These are phyloP conservation scores for Sialia sialis DNA, from an alignment of 2,113 vertebrate genomes.

Conservation along the genomic window DNA sequence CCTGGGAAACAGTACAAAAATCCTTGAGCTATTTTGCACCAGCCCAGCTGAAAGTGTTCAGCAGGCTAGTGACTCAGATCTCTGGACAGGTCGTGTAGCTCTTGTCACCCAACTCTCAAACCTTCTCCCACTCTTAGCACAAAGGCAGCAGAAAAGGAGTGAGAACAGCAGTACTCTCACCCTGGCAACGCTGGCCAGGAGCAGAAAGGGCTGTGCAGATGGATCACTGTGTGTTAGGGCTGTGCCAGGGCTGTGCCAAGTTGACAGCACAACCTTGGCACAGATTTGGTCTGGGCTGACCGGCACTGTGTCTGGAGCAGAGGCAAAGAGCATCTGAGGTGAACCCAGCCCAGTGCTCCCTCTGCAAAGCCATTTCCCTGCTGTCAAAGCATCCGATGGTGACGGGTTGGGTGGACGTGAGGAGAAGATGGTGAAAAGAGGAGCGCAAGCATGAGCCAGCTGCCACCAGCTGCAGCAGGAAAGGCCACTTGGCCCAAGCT, in stretches of 20 bases:
- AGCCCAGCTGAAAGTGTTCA: neutral
- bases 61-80: neutral
- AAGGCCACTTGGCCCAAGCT: neutral
- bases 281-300: neutral
- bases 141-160: neutral
- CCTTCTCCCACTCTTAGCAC: neutral
- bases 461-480: neutral
- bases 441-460: rapidly evolving
- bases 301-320: rapidly evolving
- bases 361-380: neutral
- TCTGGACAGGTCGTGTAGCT: neutral
- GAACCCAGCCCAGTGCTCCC: neutral
- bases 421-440: neutral
- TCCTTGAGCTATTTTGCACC: neutral
- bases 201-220: neutral
- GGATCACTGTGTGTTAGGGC: rapidly evolving
- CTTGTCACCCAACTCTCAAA: neutral
- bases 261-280: neutral
- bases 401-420: rapidly evolving
- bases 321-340: neutral
- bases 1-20: neutral
- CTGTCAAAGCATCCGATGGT: neutral
- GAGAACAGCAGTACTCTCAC: rapidly evolving
- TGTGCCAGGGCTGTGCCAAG: rapidly evolving
- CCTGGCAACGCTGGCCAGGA: no score